Evolutionary conservation across 1,140 invertebrate species (phyloP).

Genomic region (Aphidius ervi): DNA sequence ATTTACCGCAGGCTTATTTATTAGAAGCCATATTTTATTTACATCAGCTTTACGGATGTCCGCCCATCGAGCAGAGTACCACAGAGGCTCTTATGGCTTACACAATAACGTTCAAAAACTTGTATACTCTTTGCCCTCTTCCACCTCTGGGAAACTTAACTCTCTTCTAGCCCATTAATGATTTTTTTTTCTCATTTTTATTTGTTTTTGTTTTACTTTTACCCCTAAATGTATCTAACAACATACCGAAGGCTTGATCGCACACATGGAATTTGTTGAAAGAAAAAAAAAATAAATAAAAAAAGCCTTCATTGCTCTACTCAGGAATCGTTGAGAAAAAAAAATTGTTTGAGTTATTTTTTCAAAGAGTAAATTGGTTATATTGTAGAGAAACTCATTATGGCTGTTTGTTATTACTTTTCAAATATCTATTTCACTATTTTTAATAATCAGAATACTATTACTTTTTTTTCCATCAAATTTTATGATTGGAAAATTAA

Average conservation of each 20-base stretch:
- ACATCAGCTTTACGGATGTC: conserved; percentile 14
- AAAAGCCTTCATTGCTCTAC: background rate
- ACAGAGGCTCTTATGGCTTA: conserved; percentile 12
- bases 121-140: conserved; percentile 3
- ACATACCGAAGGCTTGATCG: no score
- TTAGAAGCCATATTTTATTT: conserved; percentile 17
- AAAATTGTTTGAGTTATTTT: no score
- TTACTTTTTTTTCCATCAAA: no score
- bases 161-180: conserved; percentile 11
- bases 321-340: no score
- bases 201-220: background rate
- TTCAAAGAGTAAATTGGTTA: no score
- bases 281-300: background rate
- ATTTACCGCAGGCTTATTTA: conserved; percentile 17
- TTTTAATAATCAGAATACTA: no score
- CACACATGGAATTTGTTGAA: background rate
- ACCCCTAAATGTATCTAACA: no score
- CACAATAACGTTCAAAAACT: conserved; percentile 8
- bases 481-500: no score
- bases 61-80: conserved; percentile 15
- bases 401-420: no score
- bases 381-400: no score
- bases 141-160: conserved; percentile 3
- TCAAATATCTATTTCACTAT: no score
- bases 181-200: background rate